These are phyloP conservation scores for Agriotes lineatus DNA, from an alignment of 2,888 invertebrate species.

Conservation along the genomic window DNA sequence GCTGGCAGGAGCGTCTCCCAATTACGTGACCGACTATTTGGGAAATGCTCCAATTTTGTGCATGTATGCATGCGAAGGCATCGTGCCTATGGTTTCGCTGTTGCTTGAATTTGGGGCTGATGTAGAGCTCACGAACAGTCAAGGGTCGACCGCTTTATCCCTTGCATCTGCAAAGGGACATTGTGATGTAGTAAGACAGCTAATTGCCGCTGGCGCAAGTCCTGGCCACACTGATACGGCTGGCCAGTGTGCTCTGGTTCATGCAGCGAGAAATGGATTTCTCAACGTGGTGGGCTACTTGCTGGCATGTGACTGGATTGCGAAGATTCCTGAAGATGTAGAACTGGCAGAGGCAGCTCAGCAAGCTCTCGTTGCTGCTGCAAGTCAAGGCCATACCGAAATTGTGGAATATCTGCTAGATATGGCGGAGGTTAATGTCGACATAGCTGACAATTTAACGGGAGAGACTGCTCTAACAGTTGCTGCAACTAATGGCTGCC, in stretches of 20 bases:
- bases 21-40: slow-evolving; percentile 84
- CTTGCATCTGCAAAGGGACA: slow-evolving; percentile 91
- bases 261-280: slow-evolving; percentile 91
- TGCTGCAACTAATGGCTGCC: slow-evolving; percentile 86
- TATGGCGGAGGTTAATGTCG: slow-evolving; percentile 84
- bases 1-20: slow-evolving; percentile 81
- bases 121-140: slow-evolving; percentile 86
- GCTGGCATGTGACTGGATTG: slow-evolving; percentile 87
- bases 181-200: slow-evolving; percentile 82
- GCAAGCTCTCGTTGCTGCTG: slow-evolving; percentile 89
- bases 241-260: slow-evolving; percentile 88
- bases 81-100: slow-evolving; percentile 89
- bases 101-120: slow-evolving; percentile 93
- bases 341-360: slow-evolving; percentile 84
- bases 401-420: slow-evolving; percentile 92
- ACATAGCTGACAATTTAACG: slow-evolving; percentile 76
- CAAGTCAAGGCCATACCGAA: slow-evolving; percentile 83
- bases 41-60: slow-evolving; percentile 84
- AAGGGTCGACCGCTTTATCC: slow-evolving; percentile 89
- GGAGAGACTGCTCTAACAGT: slow-evolving; percentile 89
- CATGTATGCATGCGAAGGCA: slow-evolving; percentile 93
- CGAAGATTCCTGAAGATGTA: slow-evolving; percentile 70
- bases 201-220: slow-evolving; percentile 80
- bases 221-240: slow-evolving; percentile 85
- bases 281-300: slow-evolving; percentile 89